Percentiles rank a stretch among this genome's conserved stretches.
These are phyloP conservation scores for Diaphora mendica DNA, from an alignment of 2,888 invertebrate genomes.

Conservation along the genomic window DNA sequence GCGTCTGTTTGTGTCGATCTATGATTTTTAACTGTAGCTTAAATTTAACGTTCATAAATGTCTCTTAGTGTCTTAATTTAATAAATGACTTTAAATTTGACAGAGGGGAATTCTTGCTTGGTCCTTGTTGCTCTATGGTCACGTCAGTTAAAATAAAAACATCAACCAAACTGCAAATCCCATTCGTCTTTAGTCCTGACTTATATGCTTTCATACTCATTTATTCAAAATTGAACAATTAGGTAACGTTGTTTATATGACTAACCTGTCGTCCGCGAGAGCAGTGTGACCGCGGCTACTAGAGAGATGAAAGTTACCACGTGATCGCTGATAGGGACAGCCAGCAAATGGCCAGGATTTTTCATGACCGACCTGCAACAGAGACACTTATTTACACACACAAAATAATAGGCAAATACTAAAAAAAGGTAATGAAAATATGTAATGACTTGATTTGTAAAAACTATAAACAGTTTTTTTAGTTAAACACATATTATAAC, in stretches of 20 bases:
- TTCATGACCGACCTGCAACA: slow-evolving; percentile 89
- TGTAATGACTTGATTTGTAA: background rate
- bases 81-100: too few species aligned
- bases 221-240: background rate
- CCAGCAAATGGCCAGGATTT: slow-evolving; percentile 90
- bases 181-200: background rate
- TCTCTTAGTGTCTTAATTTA: too few species aligned
- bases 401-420: background rate
- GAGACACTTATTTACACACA: slow-evolving; percentile 2
- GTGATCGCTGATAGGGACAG: slow-evolving; percentile 90
- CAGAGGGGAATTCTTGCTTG: too few species aligned
- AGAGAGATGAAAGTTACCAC: slow-evolving; percentile 87
- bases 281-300: slow-evolving; percentile 85
- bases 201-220: background rate
- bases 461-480: background rate
- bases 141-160: background rate
- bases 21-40: too few species aligned
- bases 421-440: background rate
- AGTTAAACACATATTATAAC: too few species aligned
- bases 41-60: too few species aligned
- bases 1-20: too few species aligned
- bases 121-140: too few species aligned
- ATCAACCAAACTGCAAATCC: background rate
- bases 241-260: background rate
- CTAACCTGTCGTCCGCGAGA: slow-evolving; percentile 84